phyloP scores from a whole-genome alignment of 1,140 invertebrate genomes.

The Drosophila ercepeae region DNA sequence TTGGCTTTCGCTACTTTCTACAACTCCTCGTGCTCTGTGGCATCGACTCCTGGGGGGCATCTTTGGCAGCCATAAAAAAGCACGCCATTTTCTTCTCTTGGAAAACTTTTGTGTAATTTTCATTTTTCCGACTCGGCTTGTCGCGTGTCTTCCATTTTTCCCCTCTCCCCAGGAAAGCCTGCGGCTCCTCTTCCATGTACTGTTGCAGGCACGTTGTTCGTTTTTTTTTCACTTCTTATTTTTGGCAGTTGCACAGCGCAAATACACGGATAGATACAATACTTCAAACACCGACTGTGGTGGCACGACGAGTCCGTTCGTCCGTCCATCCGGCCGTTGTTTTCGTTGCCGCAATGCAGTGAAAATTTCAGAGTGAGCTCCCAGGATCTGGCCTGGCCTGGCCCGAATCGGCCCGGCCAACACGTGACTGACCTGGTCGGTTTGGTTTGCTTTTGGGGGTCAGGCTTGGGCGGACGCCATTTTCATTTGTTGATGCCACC shows the following conservation, averaged over 20 bases:
- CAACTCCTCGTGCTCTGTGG: slow-evolving; percentile 21
- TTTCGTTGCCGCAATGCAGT: slow-evolving; percentile 69
- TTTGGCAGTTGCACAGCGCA: slow-evolving; percentile 48
- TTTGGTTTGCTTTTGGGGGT: slow-evolving; percentile 12
- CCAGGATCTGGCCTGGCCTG: slow-evolving; percentile 25
- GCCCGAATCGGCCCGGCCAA: slow-evolving; percentile 10
- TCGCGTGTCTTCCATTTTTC: slow-evolving; percentile 36
- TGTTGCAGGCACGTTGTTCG: slow-evolving; percentile 50
- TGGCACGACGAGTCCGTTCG: background rate
- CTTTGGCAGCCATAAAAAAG: slow-evolving; percentile 56
- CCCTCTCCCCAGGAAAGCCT: slow-evolving; percentile 6
- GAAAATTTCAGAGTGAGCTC: slow-evolving; percentile 48
- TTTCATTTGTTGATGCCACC: slow-evolving; percentile 67
- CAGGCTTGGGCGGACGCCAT: slow-evolving; percentile 22
- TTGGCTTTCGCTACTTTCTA: slow-evolving; percentile 40
- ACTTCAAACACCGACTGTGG: slow-evolving; percentile 36
- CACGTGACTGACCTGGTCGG: slow-evolving; percentile 64
- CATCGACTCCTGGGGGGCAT: slow-evolving; percentile 50
- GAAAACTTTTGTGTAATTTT: slow-evolving; percentile 63
- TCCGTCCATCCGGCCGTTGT: slow-evolving; percentile 11
- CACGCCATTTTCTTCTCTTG: slow-evolving; percentile 52
- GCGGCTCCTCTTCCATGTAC: slow-evolving; percentile 56
- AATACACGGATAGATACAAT: slow-evolving; percentile 45
- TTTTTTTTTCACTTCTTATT: slow-evolving; percentile 31
- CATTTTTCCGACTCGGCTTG: slow-evolving; percentile 57